phyloP scores from a whole-genome alignment of 2,888 invertebrate genomes.

The Lutraria lutraria region DNA sequence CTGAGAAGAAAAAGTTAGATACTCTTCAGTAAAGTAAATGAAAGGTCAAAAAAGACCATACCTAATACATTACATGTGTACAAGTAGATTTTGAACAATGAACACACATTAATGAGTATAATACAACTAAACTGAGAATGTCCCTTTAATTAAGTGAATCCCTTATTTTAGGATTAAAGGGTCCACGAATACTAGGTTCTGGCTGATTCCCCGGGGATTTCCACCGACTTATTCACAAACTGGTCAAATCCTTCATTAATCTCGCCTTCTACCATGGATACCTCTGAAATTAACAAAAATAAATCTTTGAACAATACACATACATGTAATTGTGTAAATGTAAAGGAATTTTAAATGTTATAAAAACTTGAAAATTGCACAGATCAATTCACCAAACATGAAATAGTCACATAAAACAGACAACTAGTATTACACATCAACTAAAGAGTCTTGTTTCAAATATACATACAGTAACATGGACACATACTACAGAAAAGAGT shows the following conservation, averaged over 20 bases:
- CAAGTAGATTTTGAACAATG: background rate
- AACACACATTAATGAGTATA: constrained; percentile 1
- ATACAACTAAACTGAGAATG: background rate
- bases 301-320: background rate
- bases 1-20: too few species aligned
- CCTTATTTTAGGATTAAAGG: background rate
- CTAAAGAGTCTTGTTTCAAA: too few species aligned
- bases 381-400: too few species aligned
- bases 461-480: too few species aligned
- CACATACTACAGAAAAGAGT: too few species aligned
- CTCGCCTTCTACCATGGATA: constrained; percentile 26
- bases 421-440: too few species aligned
- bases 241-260: constrained; percentile 61
- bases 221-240: constrained; percentile 46
- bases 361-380: too few species aligned
- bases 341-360: too few species aligned
- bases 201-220: background rate
- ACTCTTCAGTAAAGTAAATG: background rate
- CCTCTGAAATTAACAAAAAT: constrained; percentile 27
- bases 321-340: background rate
- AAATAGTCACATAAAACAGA: too few species aligned
- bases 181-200: background rate
- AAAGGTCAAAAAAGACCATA: background rate
- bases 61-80: background rate
- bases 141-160: background rate